phyloP scores from a whole-genome alignment of 2,113 vertebrate species.

The Elephantulus edwardii region DNA sequence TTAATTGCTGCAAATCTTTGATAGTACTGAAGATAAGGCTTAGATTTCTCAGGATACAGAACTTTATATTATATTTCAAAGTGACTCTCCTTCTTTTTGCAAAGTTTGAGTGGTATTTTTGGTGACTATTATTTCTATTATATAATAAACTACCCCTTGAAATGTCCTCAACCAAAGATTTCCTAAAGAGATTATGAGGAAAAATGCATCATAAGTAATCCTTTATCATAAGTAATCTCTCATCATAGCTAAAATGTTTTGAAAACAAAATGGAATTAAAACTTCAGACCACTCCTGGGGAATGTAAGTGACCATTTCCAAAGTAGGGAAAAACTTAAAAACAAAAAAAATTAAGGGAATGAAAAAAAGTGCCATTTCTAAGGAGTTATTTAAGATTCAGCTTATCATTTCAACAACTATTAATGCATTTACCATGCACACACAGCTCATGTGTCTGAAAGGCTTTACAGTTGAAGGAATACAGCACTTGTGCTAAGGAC shows the following conservation, averaged over 20 bases:
- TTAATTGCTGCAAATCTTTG: background rate
- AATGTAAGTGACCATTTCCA: background rate
- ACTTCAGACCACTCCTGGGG: background rate
- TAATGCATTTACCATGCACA: background rate
- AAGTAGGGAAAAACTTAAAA: background rate
- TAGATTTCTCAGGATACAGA: background rate
- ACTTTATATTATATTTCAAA: background rate
- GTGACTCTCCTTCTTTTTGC: background rate
- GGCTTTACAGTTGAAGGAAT: background rate
- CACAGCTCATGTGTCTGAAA: background rate
- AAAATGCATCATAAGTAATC: background rate
- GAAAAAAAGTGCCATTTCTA: background rate
- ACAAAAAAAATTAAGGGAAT: too few relatives aligned
- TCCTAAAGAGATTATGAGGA: background rate
- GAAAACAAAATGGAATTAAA: background rate
- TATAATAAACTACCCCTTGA: background rate
- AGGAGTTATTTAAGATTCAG: background rate
- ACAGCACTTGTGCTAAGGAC: background rate
- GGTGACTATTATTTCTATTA: background rate
- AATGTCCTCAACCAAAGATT: background rate
- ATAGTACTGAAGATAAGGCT: background rate
- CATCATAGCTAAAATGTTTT: background rate
- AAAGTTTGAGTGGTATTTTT: background rate
- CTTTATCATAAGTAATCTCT: background rate
- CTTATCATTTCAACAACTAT: background rate